phyloP scores from a whole-genome alignment of 1,140 invertebrate species.

The Drosophila ananassae region DNA sequence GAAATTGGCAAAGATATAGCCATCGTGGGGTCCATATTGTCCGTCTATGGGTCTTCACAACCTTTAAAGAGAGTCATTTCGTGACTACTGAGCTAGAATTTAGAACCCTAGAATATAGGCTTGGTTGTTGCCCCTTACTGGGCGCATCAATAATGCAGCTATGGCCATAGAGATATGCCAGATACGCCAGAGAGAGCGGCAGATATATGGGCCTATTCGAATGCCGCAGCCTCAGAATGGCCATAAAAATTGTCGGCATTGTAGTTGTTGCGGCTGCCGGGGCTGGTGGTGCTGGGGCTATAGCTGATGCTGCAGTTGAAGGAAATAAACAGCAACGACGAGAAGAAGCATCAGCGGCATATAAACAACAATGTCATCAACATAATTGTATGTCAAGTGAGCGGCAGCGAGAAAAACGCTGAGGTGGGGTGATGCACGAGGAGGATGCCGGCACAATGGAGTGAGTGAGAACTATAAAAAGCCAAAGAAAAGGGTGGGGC shows the following conservation, averaged over 20 bases:
- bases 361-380: conserved; percentile 50
- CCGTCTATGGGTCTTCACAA: too few species aligned
- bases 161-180: conserved; percentile 32
- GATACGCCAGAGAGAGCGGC: neutral
- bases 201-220: conserved; percentile 50
- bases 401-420: conserved; percentile 20
- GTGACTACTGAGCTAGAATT: too few species aligned
- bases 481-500: conserved; percentile 4
- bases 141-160: conserved; percentile 51
- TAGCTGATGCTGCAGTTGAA: conserved; percentile 34
- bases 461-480: conserved; percentile 29
- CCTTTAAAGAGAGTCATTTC: too few species aligned
- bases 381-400: conserved; percentile 52
- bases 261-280: conserved; percentile 40
- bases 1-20: too few species aligned
- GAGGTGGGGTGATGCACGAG: conserved; percentile 17
- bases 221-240: conserved; percentile 52
- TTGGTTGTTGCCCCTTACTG: neutral
- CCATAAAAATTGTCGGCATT: conserved; percentile 72
- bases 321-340: conserved; percentile 2
- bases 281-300: conserved; percentile 39
- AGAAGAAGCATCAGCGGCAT: conserved; percentile 18
- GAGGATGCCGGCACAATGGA: conserved; percentile 25
- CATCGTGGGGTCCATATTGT: too few species aligned
- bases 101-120: too few species aligned